Evolutionary conservation across 2,113 vertebrate genomes (phyloP), one percentile per base, ranked within the genome.

Genomic region (Psilopogon haemacephalus): DNA sequence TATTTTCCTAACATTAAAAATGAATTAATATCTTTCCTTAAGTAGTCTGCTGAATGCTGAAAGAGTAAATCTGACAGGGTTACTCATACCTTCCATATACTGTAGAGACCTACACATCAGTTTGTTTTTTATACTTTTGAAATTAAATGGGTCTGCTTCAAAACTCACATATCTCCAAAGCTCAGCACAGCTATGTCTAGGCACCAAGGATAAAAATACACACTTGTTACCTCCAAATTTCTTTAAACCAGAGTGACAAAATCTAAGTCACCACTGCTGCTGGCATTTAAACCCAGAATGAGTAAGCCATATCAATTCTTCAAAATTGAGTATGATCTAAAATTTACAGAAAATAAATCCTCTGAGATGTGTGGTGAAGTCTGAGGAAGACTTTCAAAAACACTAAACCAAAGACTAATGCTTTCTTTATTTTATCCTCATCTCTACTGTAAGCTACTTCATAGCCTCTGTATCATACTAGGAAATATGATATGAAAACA

Each of bases 1-100:
- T 97, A 97, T 98, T 98, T 98, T 98, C 95, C 90, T 97, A 97
- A 96, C 97, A 98, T 98, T 98, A 98, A 98, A 98, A 98, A 98
- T 98, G 97, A 97, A 98, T 98, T 98, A 97, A 98, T 97, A 97
- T 97, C 88, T 97, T 95, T 97, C 96, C 92, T 95, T 97, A 97
- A 98, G 97, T 97, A 97, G 97, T 96, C 91, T 95, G 91, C 95
- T 95, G 96, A 96, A 97, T 89, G 95, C 40, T 84, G 91, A 97
- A 96, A 94, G 88, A 97, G 94, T 91, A 95, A 84, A 96, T 95
- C 95, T 97, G 96, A 97, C 96, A 94, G 95, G 89, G 96, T 97
- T 97, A 96, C 89, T 94, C 94, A 92, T 96, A 89, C 89, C 79
- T 93, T 94, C 50, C 68, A 69, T 95, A 95, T 84, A 65, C 69